A percentile compares a stretch with the other conserved stretches of the same genome.
phyloP scores from a whole-genome alignment of 35 echinoderm and acorn worm species.

The Eucidaris tribuloides region DNA sequence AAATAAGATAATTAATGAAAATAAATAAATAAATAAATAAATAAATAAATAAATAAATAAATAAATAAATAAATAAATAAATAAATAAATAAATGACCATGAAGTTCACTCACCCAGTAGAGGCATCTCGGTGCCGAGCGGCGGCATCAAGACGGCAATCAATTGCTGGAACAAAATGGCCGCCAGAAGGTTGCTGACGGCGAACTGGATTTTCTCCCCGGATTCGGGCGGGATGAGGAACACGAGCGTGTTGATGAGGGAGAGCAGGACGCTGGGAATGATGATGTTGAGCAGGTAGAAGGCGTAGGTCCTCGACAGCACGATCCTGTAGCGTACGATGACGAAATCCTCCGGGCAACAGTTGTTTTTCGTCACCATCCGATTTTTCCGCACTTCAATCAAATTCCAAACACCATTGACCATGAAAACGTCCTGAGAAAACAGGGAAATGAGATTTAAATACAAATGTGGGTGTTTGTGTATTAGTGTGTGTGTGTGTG shows the following conservation, averaged over 20 bases:
- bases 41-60: no score
- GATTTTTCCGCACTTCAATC: not conserved
- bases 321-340: slow-evolving; percentile 39
- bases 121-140: slow-evolving; percentile 43
- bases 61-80: no score
- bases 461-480: no score
- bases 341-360: slow-evolving; percentile 39
- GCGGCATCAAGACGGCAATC: slow-evolving; percentile 43
- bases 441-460: no score
- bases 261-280: slow-evolving; percentile 66
- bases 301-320: slow-evolving; percentile 27
- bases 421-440: not conserved
- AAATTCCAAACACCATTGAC: slow-evolving; percentile 43
- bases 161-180: slow-evolving; percentile 83
- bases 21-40: no score
- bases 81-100: no score
- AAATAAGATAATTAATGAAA: no score
- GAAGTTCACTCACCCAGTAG: slow-evolving; percentile 44
- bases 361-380: not conserved
- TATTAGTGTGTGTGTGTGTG: no score
- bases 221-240: slow-evolving; percentile 77
- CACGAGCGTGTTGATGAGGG: slow-evolving; percentile 26
- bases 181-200: slow-evolving; percentile 68
- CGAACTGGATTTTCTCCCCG: slow-evolving; percentile 80
- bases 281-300: slow-evolving; percentile 76